A percentile compares a stretch with the other conserved stretches of the same genome.
Evolutionary conservation across 2,888 invertebrate species (phyloP).

Genomic region (Pachycephus smyrnensis): DNA sequence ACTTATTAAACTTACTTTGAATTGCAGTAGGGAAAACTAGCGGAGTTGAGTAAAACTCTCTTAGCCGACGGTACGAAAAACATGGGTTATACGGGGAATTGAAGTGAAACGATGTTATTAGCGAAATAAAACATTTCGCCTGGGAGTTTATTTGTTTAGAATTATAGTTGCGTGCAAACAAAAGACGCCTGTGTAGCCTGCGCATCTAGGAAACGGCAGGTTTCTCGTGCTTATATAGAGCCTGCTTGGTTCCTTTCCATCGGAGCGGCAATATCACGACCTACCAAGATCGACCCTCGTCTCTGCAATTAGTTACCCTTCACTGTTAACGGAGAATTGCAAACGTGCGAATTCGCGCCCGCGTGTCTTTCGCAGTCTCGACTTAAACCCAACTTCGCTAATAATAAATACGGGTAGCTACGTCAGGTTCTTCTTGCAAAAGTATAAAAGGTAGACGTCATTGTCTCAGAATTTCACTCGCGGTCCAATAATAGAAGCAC

Average conservation of each 20-base stretch:
- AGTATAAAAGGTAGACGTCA: background rate
- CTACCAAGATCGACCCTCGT: background rate
- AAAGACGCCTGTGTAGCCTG: background rate
- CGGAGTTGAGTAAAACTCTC: background rate
- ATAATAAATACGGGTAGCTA: background rate
- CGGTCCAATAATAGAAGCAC: background rate
- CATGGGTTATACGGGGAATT: background rate
- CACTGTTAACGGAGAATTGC: background rate
- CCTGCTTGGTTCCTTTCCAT: background rate
- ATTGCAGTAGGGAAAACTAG: background rate
- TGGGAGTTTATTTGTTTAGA: slow-evolving; percentile 21
- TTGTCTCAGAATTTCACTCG: background rate
- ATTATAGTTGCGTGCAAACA: slow-evolving; percentile 16
- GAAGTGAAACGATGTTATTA: slow-evolving; percentile 24
- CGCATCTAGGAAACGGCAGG: background rate
- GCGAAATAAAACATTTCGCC: slow-evolving; percentile 24
- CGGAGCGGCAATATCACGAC: background rate
- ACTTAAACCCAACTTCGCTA: background rate
- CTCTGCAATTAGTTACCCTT: background rate
- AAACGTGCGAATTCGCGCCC: background rate
- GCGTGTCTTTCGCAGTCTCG: background rate
- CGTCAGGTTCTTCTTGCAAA: background rate
- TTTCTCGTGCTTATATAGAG: background rate
- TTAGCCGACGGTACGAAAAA: background rate
- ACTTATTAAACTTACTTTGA: background rate